Base-by-base conservation (phyloP, 2,113 vertebrate genomes). In the Redunca redunca region DNA sequence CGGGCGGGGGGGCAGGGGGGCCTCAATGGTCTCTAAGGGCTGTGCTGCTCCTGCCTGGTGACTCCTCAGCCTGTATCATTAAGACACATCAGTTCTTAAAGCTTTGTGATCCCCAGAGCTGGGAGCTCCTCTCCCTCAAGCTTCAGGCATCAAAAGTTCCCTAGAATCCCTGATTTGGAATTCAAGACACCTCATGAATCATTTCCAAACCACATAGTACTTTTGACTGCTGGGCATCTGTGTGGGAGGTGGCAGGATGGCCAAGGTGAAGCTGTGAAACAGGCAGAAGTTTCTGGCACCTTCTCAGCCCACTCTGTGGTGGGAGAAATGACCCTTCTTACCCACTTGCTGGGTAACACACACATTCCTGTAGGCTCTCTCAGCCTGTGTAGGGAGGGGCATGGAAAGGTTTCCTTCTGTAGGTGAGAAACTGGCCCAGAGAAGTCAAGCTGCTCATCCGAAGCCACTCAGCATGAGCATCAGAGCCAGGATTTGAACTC, bases 201-300 rank as follows among this genome's bases (percentile, higher is more conserved):
- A 2, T 52, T 25, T 6, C 88, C 4, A 33, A 55, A 13, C 7
- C 7, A 0, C 0, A 6, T 11, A 52, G 77, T 6, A 9, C 14
- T 77, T 30, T 53, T 8, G 8, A 8, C 36, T 0, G 0, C 3
- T 1, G 13, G n/a, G 11, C 2, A 2, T 71, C 36, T 77, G 78
- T 25, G 43, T 55, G 62, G 80, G 89, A 90, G 60, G 85, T 0
- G 2, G 74, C 12, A 5, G 64, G n/a, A 5, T 26, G 53, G 81
- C 46, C 82, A 0, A 82, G 82, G 62, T 7, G 25, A 55, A 40
- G 28, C 52, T 12, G 2, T 2, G 33, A 64, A 50, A 21, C 19
- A 6, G 81, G n/a, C 19, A 4, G 67, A n/a, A 30, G 26, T 14
- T 82, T 64, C 81, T 46, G 21, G 46, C 19, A 14, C 28, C 64